Percentiles rank a stretch among this genome's conserved stretches.
These are phyloP conservation scores for Pelecanus crispus DNA, from an alignment of 2,113 vertebrate genomes.

Conservation along the genomic window DNA sequence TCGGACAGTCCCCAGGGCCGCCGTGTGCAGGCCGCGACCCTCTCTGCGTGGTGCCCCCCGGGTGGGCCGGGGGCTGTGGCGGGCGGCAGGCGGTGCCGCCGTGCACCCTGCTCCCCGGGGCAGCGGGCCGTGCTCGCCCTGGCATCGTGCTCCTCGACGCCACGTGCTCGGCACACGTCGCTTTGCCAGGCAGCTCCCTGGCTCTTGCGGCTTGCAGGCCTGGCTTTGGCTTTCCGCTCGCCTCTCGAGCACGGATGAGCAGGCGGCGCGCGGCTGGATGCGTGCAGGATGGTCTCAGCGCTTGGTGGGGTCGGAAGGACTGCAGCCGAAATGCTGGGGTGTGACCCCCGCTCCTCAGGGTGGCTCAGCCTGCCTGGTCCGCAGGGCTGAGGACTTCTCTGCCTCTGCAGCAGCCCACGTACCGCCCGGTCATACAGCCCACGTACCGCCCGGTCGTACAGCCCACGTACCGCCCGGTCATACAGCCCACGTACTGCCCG, in stretches of 20 bases:
- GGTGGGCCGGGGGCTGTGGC: no score
- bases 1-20: not conserved
- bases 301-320: fast-evolving
- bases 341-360: fast-evolving
- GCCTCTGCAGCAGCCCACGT: not conserved
- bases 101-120: not conserved
- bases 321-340: not conserved
- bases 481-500: fast-evolving
- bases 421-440: fast-evolving
- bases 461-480: fast-evolving
- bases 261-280: fast-evolving
- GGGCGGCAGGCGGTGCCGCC: no score
- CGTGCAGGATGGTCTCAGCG: fast-evolving
- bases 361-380: not conserved
- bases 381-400: not conserved
- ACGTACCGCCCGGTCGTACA: fast-evolving
- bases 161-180: fast-evolving
- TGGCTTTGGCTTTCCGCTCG: no score
- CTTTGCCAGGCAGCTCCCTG: no score
- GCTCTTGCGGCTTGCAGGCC: not conserved
- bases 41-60: no score
- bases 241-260: fast-evolving
- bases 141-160: no score
- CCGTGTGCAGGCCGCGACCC: no score
- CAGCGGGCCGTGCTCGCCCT: no score